Evolutionary conservation across 2,797 vertebrate species (phyloP), one percentile per base, ranked within the genome.

Genomic region (Notoglanidium macrostoma): DNA sequence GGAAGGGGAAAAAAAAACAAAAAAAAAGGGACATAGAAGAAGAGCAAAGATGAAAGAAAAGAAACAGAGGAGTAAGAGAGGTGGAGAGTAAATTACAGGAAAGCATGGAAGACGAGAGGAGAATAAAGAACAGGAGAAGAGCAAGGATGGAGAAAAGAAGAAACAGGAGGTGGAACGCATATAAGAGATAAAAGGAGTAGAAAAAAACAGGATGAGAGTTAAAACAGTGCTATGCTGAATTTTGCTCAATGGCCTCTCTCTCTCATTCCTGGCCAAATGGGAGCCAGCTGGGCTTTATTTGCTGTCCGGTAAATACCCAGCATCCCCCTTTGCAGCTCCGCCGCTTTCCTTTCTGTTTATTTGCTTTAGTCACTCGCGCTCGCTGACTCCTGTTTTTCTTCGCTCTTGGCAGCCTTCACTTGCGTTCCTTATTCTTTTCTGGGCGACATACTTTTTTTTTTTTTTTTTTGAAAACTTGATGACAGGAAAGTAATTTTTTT

Each of bases 221-320:
- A 68, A 61, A 85, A 35, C 32, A 35, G 86, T 83, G 54, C 55
- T 74, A 54, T n/a, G 10, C 82, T 80, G 32, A 26, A 46, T 73
- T 59, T 65, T 46, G 54, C 83, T 87, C 83, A 76, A 17, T 57
- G 65, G 77, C 78, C 83, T 70, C 77, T 67, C 65, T 73, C 72
- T 73, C 57, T 85, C 85, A 89, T 85, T 88, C 87, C 88, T 79
- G 73, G 73, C 86, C 85, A 90, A 92, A 93, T 91, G 88, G 88
- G 88, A 91, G 87, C 88, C 92, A 93, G 91, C 91, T 93, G 92
- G 72, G 77, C 88, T 92, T 88, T 91, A 91, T 89, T 91, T 87
- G 88, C 89, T 88, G 88, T 91, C 87, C 82, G 91, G 90, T 91
- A 91, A 92, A 92, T 88, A 91, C 87, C 85, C 90, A 83, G 76